Evolutionary conservation across 2,888 invertebrate species (phyloP).

Genomic region (Stramonita haemastoma): DNA sequence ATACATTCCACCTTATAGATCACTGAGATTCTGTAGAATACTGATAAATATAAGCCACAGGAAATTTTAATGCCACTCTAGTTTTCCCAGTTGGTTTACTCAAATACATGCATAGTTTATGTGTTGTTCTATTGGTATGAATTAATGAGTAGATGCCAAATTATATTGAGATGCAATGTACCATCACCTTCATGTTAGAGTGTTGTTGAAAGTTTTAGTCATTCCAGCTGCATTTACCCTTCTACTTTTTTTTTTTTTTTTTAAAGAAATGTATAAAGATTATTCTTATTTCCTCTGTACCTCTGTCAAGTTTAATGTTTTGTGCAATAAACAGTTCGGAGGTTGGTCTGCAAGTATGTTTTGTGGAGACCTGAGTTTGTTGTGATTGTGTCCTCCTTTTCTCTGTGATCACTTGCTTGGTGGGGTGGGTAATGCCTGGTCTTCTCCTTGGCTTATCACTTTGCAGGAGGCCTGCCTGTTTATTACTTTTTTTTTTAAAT

Average conservation of each 20-base stretch:
- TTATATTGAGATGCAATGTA: constrained; percentile 14
- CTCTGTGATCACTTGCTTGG: too few species aligned
- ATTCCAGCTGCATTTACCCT: constrained; percentile 18
- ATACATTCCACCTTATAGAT: constrained; percentile 8
- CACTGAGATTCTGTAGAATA: constrained; percentile 4
- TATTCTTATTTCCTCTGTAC: constrained; percentile 18
- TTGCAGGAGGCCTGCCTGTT: too few species aligned
- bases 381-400: too few species aligned
- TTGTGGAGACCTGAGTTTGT: too few species aligned
- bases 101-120: neutral
- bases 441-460: too few species aligned
- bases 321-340: constrained; percentile 33
- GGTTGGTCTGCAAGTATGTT: constrained; percentile 14
- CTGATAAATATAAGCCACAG: neutral
- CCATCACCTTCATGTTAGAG: constrained; percentile 12
- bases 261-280: constrained; percentile 13
- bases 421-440: too few species aligned
- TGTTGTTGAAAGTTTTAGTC: constrained; percentile 6
- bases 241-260: constrained; percentile 12
- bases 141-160: neutral
- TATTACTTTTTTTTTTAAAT: too few species aligned
- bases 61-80: neutral
- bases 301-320: constrained; percentile 33
- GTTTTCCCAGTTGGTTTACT: neutral
- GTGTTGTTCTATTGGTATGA: constrained; percentile 12